These are phyloP conservation scores for Agrotis exclamationis DNA, from an alignment of 2,888 invertebrate genomes.

Conservation along the genomic window DNA sequence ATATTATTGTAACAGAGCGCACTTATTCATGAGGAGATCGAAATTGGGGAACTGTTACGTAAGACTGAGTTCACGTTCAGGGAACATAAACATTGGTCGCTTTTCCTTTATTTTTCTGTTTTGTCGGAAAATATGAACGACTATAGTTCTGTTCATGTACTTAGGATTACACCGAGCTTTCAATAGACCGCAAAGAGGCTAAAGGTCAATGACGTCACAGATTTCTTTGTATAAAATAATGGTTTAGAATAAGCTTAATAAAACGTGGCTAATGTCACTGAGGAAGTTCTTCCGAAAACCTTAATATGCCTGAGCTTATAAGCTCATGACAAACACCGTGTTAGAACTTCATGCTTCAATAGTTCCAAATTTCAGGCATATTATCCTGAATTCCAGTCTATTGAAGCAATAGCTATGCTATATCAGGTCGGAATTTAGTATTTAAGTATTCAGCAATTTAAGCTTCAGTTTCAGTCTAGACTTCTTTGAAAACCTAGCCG, in stretches of 20 bases:
- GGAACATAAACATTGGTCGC: conserved; percentile 39
- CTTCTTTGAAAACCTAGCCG: conserved; percentile 8
- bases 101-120: conserved; percentile 25
- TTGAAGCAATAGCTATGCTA: background rate
- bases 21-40: conserved; percentile 56
- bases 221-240: too few species aligned
- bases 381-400: conserved; percentile 3
- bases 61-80: conserved; percentile 29
- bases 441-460: conserved; percentile 15
- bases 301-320: background rate
- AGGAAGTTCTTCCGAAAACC: too few species aligned
- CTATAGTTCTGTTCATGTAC: conserved; percentile 1
- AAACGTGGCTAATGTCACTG: too few species aligned
- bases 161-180: background rate
- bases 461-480: conserved; percentile 8
- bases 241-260: background rate
- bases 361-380: conserved; percentile 5
- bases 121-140: conserved; percentile 10
- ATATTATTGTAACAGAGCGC: conserved; percentile 48
- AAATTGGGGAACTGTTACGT: conserved; percentile 48
- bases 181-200: background rate
- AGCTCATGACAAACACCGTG: background rate
- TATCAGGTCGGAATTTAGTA: background rate
- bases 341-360: conserved; percentile 13
- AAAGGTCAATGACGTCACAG: too few species aligned